Conservation (phyloP, 2,113 vertebrate genomes). For the Sylvietta virens region DNA sequence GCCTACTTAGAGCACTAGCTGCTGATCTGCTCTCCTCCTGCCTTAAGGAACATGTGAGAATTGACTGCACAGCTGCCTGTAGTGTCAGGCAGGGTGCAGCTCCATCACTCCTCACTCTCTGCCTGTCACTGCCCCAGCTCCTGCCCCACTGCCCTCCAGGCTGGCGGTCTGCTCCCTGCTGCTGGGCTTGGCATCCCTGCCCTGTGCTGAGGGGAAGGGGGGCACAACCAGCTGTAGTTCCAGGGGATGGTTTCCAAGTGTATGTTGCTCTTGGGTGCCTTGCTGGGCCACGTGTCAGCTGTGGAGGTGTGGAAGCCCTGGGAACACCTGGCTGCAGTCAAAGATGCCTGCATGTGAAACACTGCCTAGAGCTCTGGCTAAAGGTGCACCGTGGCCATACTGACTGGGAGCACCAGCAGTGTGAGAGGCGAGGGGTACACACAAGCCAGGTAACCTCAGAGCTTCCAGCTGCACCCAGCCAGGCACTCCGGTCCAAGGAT, state of each 20-base stretch:
- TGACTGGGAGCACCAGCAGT: neutral
- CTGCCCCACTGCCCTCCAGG: neutral
- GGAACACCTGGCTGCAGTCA: neutral
- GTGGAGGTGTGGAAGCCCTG: neutral
- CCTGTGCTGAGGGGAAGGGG: neutral
- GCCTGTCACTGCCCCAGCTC: neutral
- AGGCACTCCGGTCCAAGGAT: neutral
- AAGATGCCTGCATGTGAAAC: neutral
- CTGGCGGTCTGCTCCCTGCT: neutral
- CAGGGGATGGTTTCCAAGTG: neutral
- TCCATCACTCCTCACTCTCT: neutral
- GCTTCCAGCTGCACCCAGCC: neutral
- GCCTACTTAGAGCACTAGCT: slow-evolving; percentile 2
- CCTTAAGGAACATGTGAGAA: slow-evolving; percentile 39
- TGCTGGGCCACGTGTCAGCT: neutral
- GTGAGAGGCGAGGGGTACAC: neutral
- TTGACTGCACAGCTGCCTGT: neutral
- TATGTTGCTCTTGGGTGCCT: neutral
- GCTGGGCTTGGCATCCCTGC: slow-evolving; percentile 13
- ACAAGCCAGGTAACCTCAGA: neutral
- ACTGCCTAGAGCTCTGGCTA: neutral
- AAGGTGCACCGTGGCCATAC: neutral
- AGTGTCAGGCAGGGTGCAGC: neutral
- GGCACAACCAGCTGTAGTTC: neutral
- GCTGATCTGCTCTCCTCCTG: slow-evolving; percentile 20